These are phyloP conservation scores for Heliconius aoede DNA, from an alignment of 2,888 invertebrate species.

Conservation along the genomic window DNA sequence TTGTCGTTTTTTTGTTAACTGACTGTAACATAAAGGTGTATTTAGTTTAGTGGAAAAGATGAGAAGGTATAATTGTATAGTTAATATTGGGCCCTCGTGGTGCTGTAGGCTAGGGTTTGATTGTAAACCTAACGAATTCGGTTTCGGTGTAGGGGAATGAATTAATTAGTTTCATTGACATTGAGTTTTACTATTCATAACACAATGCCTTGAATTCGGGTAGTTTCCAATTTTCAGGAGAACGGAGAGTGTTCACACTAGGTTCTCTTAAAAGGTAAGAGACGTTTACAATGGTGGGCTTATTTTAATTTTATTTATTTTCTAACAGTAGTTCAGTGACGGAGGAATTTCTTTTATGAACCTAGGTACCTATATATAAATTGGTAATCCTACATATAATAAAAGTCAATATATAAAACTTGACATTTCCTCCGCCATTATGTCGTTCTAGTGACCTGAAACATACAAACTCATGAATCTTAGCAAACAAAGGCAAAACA, in stretches of 20 bases:
- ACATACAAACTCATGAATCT: constrained; percentile 17
- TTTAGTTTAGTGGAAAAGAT: background rate
- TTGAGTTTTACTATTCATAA: too few species aligned
- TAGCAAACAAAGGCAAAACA: constrained; percentile 24
- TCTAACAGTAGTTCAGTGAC: too few species aligned
- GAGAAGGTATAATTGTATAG: background rate
- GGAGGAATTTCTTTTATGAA: too few species aligned
- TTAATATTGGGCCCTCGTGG: background rate
- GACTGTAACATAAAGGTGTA: background rate
- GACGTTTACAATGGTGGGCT: too few species aligned
- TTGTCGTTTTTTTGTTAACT: background rate
- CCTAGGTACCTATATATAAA: background rate
- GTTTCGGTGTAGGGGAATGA: too few species aligned
- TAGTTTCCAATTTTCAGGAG: too few species aligned
- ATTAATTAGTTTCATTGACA: too few species aligned
- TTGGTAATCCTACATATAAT: background rate
- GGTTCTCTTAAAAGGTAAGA: too few species aligned
- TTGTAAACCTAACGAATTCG: too few species aligned
- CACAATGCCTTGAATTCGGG: too few species aligned
- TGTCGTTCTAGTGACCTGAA: constrained; percentile 4
- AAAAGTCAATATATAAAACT: constrained; percentile 9
- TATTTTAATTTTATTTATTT: too few species aligned
- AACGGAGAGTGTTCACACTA: too few species aligned
- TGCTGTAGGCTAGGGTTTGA: background rate
- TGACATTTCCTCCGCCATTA: constrained; percentile 8